Conservation (phyloP, 2,888 invertebrate genomes). For the Drosophila heteroneura region DNA sequence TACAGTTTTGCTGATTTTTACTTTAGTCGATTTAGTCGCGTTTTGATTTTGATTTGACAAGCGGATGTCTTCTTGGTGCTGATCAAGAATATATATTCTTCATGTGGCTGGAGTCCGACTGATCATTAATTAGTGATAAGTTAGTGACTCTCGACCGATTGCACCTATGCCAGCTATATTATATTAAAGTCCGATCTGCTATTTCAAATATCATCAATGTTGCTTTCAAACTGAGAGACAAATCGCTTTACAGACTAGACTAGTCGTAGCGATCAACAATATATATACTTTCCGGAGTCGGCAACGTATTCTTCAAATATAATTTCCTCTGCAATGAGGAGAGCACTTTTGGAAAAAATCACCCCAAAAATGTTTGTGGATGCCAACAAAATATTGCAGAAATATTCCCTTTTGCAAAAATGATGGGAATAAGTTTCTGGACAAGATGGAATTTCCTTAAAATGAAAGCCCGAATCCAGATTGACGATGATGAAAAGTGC, state of each 20-base stretch:
- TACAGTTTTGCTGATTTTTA: not conserved
- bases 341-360: not conserved
- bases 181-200: not conserved
- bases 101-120: not conserved
- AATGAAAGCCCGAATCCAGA: not conserved
- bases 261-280: not conserved
- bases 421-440: not conserved
- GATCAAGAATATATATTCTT: not conserved
- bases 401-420: not conserved
- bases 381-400: not conserved
- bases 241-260: not conserved
- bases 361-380: not conserved
- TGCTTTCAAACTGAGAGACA: not conserved
- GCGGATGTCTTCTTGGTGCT: not conserved
- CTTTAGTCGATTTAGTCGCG: not conserved
- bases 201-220: not conserved
- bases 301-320: not conserved
- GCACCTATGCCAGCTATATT: not conserved
- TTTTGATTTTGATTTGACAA: too few relatives aligned
- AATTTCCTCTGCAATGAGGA: not conserved
- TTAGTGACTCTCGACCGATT: not conserved
- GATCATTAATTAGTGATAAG: not conserved
- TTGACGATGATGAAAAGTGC: not conserved
- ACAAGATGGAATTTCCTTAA: too few relatives aligned
- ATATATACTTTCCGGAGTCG: not conserved